Percentiles rank a stretch among this genome's conserved stretches.
Evolutionary conservation across 2,888 invertebrate genomes (phyloP).

Genomic region (Eumerus sabulonum): DNA sequence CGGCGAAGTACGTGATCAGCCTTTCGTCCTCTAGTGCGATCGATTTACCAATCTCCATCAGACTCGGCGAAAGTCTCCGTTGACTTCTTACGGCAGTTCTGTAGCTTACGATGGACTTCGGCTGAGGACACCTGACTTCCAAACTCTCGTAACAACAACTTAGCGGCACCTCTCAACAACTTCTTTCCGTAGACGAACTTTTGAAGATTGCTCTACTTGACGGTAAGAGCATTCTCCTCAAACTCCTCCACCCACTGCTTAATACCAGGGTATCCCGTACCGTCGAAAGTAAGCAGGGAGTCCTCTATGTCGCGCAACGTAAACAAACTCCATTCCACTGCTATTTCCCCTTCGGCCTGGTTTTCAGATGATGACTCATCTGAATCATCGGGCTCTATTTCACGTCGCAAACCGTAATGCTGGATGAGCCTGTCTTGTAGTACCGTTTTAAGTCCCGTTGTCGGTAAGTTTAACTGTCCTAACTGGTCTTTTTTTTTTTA

Average conservation of each 20-base stretch:
- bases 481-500: no score
- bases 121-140: conserved; percentile 24
- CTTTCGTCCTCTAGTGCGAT: conserved; percentile 50
- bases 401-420: no score
- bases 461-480: no score
- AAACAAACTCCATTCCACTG: not conserved
- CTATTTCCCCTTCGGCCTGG: no score
- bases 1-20: conserved; percentile 45
- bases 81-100: conserved; percentile 38
- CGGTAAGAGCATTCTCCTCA: conserved; percentile 12
- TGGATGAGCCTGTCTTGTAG: no score
- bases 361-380: no score
- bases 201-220: conserved; percentile 14
- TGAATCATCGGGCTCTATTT: no score
- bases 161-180: conserved; percentile 15
- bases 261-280: conserved; percentile 2
- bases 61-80: conserved; percentile 22
- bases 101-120: conserved; percentile 35
- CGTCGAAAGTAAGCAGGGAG: conserved; percentile 9
- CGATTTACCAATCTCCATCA: conserved; percentile 46
- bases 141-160: conserved; percentile 21
- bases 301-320: conserved; percentile 17
- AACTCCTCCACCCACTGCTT: conserved; percentile 19
- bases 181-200: conserved; percentile 17
- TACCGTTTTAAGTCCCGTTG: no score